Percentiles rank a stretch among this genome's conserved stretches.
Evolutionary conservation across 2,113 vertebrate species (phyloP).

Genomic region (Narcine bancroftii): DNA sequence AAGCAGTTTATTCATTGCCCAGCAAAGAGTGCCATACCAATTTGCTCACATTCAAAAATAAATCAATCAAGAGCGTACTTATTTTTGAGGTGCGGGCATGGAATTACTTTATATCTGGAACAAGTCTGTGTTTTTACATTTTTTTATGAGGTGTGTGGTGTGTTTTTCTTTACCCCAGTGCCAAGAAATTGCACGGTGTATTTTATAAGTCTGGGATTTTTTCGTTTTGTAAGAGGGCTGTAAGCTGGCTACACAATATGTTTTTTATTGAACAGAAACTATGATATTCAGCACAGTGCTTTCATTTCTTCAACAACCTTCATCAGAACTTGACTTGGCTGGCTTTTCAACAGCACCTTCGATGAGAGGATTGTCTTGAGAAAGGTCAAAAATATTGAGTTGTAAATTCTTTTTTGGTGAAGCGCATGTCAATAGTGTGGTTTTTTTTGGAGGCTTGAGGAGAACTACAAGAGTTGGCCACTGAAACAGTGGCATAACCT

Average conservation of each 20-base stretch:
- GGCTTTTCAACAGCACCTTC: background rate
- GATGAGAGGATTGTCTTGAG: background rate
- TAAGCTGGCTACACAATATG: background rate
- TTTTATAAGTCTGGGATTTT: background rate
- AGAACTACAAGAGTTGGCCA: background rate
- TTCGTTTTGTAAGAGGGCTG: no score
- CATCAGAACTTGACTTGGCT: background rate
- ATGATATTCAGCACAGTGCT: background rate
- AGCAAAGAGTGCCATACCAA: slow-evolving; percentile 1
- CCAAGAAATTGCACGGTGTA: background rate
- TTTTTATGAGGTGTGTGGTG: background rate
- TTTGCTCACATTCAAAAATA: background rate
- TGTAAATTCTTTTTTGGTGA: background rate
- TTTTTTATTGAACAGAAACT: background rate
- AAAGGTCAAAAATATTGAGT: background rate
- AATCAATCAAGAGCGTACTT: slow-evolving; percentile 1
- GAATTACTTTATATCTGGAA: background rate
- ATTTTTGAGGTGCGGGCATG: background rate
- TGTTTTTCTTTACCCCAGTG: background rate
- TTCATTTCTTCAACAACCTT: background rate
- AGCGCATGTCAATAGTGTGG: background rate
- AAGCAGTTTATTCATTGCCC: background rate
- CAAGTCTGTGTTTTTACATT: background rate
- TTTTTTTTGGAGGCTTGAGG: background rate
- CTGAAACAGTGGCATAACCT: background rate